Percentiles rank a stretch among this genome's conserved stretches.
phyloP scores from a whole-genome alignment of 1,140 invertebrate genomes.

The Pinna nobilis region DNA sequence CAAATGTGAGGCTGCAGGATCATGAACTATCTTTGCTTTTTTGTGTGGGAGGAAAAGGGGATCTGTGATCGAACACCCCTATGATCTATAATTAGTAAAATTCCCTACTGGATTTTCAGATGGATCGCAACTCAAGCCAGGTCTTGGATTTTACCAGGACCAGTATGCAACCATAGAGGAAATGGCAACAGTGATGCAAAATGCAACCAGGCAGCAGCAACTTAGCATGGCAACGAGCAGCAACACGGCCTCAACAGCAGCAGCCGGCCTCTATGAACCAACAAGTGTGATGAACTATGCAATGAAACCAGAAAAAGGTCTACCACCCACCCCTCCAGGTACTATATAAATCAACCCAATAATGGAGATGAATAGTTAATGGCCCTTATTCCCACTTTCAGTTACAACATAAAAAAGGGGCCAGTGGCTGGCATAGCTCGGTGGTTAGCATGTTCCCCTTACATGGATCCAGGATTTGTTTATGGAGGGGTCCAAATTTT shows the following conservation, averaged over 20 bases:
- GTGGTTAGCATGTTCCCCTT: too few species aligned
- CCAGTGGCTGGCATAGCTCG: too few species aligned
- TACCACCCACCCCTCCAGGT: constrained; percentile 56
- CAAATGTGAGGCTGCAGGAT: too few species aligned
- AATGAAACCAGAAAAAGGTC: constrained; percentile 51
- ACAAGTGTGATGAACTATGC: constrained; percentile 36
- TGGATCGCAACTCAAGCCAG: constrained; percentile 4
- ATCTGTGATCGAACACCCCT: background rate
- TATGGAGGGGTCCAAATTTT: too few species aligned
- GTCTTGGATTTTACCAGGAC: constrained; percentile 51
- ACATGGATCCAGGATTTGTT: too few species aligned
- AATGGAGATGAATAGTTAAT: too few species aligned
- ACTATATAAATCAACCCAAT: too few species aligned
- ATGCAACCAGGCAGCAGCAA: constrained; percentile 13
- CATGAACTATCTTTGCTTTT: too few species aligned
- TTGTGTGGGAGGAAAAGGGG: too few species aligned
- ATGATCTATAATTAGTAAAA: background rate
- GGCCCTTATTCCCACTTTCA: too few species aligned
- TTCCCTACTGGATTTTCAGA: background rate
- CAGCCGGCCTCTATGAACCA: constrained; percentile 33
- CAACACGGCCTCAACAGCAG: constrained; percentile 22
- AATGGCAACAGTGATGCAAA: constrained; percentile 24
- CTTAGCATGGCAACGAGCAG: constrained; percentile 11
- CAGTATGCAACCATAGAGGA: constrained; percentile 37
- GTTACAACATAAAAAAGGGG: too few species aligned